Evolutionary conservation across 2,888 invertebrate genomes (phyloP), one percentile per base, ranked within the genome.

Genomic region (Conchocele bisecta): DNA sequence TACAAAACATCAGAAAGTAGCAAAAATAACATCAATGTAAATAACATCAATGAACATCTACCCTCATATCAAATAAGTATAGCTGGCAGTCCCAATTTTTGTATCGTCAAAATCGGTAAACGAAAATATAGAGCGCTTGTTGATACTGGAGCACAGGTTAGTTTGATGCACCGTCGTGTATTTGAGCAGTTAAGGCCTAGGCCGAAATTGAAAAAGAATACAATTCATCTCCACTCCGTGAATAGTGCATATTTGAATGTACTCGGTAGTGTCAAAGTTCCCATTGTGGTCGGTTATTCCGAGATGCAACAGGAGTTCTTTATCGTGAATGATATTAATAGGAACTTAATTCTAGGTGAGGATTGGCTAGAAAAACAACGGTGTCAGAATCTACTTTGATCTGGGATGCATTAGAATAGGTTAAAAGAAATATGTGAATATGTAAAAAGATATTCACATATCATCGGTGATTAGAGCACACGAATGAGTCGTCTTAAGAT

Each of bases 121-220:
- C 50, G 58, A 35, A 63, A 37, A 41, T 58, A 50, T 59, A 51
- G 67, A 51, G 22, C 58, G 39, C 59, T 67, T 44, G 59, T 67
- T 5, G 59, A 67, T 42, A 63, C 69, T 11, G 63, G 69, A 28
- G 57, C 69, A n/a, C 51, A 69, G 28, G 31, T 57, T 26, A 51
- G 58, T 15, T 63, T 61, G 28, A 63, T 69, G 44, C 67, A 67
- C 39, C 59, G 60, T n/a, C 31, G 67, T 22, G 44, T 60, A n/a
- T 68, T 61, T 61, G 41, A 60, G 11, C 41, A 20, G 33, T 33
- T 68, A 20, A 31, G 39, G 41, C 29, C 29, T 37, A 61, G 33
- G 41, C 60, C 46, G 11, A 68, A 39, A 48, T 50, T 61, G 20
- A 7, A 9, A 7, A 31, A 33, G 15, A 60, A 22, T 26, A 35